phyloP scores from a whole-genome alignment of 2,113 vertebrate genomes.

The Bufo bufo region DNA sequence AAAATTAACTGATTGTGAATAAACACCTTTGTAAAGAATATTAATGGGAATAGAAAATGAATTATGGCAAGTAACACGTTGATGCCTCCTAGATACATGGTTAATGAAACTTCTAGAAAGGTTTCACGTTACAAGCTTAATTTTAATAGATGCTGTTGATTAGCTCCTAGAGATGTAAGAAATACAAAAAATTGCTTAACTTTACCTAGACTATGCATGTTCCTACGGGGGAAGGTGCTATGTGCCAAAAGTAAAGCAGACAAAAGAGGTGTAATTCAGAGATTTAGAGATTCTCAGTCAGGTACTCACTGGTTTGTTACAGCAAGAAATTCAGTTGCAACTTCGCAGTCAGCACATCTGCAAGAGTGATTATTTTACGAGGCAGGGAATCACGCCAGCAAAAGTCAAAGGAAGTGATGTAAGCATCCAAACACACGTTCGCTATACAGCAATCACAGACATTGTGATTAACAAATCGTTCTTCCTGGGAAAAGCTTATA shows the following conservation, averaged over 20 bases:
- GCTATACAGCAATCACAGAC: neutral
- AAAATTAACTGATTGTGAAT: neutral
- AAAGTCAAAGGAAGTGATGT: constrained; percentile 51
- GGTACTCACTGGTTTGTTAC: constrained; percentile 39
- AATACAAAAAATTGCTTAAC: neutral
- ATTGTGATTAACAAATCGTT: neutral
- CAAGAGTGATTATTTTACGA: neutral
- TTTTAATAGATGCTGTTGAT: neutral
- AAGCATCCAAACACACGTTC: neutral
- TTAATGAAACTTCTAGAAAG: neutral
- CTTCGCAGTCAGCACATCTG: constrained; percentile 5
- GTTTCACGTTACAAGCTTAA: neutral
- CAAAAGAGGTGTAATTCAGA: neutral
- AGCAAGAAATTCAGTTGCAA: neutral
- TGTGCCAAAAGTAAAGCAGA: neutral
- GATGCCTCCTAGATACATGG: neutral
- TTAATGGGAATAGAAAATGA: neutral
- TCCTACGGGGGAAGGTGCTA: neutral
- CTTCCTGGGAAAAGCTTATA: neutral
- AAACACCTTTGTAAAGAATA: neutral
- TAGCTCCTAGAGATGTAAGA: neutral
- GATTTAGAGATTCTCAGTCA: neutral
- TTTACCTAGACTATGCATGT: neutral
- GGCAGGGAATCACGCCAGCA: neutral
- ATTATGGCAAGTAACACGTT: neutral